Percentiles rank a stretch among this genome's conserved stretches.
Evolutionary conservation across 2,113 vertebrate species (phyloP).

Genomic region (Takifugu bimaculatus): DNA sequence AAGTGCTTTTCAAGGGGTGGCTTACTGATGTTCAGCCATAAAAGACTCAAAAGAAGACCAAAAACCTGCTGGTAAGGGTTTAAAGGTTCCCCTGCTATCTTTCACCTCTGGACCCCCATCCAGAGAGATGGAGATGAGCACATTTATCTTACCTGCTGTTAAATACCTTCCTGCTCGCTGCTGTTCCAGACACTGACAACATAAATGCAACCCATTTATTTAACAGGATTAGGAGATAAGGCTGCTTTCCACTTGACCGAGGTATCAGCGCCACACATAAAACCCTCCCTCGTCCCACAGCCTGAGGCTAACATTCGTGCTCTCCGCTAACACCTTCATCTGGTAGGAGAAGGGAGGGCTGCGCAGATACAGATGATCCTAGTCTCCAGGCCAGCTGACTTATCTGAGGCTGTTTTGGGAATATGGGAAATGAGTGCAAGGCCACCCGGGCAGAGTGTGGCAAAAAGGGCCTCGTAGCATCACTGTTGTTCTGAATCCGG

Average conservation of each 20-base stretch:
- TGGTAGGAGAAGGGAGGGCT: slow-evolving; percentile 10
- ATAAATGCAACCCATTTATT: slow-evolving; percentile 65
- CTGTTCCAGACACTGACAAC: slow-evolving; percentile 54
- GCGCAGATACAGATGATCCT: slow-evolving; percentile 45
- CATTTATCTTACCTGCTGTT: slow-evolving; percentile 44
- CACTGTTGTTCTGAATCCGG: too few species aligned
- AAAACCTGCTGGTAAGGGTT: slow-evolving; percentile 22
- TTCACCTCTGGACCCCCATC: slow-evolving; percentile 35
- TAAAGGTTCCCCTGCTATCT: slow-evolving; percentile 33
- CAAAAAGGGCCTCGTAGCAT: background rate
- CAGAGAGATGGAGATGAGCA: slow-evolving; percentile 35
- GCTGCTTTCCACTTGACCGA: slow-evolving; percentile 47
- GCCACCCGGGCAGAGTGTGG: slow-evolving; percentile 9
- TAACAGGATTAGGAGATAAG: slow-evolving; percentile 66
- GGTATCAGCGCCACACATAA: slow-evolving; percentile 35
- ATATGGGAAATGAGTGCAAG: slow-evolving; percentile 29
- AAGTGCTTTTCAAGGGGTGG: slow-evolving; percentile 11
- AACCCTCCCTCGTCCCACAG: slow-evolving; percentile 41
- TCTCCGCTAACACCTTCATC: slow-evolving; percentile 43
- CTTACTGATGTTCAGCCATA: slow-evolving; percentile 9
- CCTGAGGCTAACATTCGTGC: slow-evolving; percentile 44
- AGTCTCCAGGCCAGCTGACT: slow-evolving; percentile 53
- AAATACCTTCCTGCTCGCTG: slow-evolving; percentile 34
- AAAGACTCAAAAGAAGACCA: slow-evolving; percentile 35
- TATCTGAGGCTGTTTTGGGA: slow-evolving; percentile 55